A percentile compares a stretch with the other conserved stretches of the same genome.
These are phyloP conservation scores for Maylandia zebra DNA, from an alignment of 2,113 vertebrate species.

Conservation along the genomic window DNA sequence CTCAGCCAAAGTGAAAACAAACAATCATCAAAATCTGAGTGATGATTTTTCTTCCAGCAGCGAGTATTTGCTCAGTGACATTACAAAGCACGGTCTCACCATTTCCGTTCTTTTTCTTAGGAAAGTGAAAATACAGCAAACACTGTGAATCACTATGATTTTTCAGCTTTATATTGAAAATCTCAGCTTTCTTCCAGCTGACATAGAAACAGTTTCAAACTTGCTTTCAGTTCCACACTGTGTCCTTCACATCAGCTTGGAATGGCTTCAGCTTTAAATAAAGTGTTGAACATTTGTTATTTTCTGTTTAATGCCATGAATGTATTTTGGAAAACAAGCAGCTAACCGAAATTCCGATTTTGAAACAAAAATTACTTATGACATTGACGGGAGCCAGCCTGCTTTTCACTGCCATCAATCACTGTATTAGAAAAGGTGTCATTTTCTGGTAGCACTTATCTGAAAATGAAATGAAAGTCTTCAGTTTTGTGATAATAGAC, in stretches of 20 bases:
- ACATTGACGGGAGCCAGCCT: not conserved
- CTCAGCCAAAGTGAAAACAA: not conserved
- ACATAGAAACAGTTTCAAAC: not conserved
- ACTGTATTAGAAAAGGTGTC: not conserved
- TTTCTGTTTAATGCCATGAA: not conserved
- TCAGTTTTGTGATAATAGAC: not conserved
- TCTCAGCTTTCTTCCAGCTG: not conserved
- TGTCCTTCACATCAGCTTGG: not conserved
- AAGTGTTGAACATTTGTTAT: not conserved
- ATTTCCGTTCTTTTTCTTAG: not conserved
- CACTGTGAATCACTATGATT: not conserved
- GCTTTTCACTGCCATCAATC: not conserved
- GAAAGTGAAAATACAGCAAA: not conserved
- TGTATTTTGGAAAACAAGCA: not conserved
- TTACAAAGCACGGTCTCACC: not conserved
- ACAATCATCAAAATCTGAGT: not conserved
- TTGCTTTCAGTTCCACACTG: not conserved
- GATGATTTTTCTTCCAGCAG: not conserved
- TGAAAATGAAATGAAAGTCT: not conserved
- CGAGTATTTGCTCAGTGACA: not conserved
- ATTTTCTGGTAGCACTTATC: not conserved
- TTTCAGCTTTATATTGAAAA: not conserved
- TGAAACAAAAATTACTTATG: not conserved
- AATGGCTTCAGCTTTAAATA: not conserved
- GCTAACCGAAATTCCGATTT: not conserved